Percentiles rank a stretch among this genome's conserved stretches.
Evolutionary conservation across 2,113 vertebrate species (phyloP).

Genomic region (Phoxinus phoxinus): DNA sequence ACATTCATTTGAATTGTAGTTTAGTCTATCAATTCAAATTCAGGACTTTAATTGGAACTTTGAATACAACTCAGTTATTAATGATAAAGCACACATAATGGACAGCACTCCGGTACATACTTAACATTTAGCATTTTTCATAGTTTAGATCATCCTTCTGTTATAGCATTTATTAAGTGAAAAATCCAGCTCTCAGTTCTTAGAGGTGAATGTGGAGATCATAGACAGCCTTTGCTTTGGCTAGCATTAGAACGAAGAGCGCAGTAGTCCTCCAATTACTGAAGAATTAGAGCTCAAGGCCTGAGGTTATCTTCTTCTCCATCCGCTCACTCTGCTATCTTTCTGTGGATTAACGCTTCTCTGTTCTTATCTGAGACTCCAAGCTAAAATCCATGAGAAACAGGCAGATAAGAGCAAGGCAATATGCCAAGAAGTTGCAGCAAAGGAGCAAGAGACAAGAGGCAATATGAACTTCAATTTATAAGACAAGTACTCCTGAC

Average conservation of each 20-base stretch:
- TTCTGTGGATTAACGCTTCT: constrained; percentile 48
- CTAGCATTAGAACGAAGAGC: constrained; percentile 23
- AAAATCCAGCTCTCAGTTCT: constrained; percentile 1
- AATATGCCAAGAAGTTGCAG: constrained; percentile 26
- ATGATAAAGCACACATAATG: background rate
- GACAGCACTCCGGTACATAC: background rate
- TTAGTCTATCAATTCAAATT: background rate
- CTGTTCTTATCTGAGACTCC: constrained; percentile 35
- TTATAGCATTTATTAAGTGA: background rate
- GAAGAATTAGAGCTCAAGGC: constrained; percentile 39
- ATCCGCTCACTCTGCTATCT: background rate
- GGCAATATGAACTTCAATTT: background rate
- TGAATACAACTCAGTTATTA: background rate
- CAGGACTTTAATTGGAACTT: background rate
- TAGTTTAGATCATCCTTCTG: background rate
- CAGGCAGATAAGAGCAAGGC: constrained; percentile 24
- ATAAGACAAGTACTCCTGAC: constrained; percentile 4
- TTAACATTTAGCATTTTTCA: background rate
- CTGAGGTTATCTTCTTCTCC: constrained; percentile 37
- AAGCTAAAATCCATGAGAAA: constrained; percentile 42
- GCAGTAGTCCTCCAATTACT: constrained; percentile 36
- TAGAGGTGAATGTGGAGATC: constrained; percentile 16
- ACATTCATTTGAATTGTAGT: background rate
- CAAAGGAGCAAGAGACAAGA: background rate
- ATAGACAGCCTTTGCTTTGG: background rate